Base-by-base conservation (phyloP, 2,797 vertebrate species). In the Lophura swinhoii region DNA sequence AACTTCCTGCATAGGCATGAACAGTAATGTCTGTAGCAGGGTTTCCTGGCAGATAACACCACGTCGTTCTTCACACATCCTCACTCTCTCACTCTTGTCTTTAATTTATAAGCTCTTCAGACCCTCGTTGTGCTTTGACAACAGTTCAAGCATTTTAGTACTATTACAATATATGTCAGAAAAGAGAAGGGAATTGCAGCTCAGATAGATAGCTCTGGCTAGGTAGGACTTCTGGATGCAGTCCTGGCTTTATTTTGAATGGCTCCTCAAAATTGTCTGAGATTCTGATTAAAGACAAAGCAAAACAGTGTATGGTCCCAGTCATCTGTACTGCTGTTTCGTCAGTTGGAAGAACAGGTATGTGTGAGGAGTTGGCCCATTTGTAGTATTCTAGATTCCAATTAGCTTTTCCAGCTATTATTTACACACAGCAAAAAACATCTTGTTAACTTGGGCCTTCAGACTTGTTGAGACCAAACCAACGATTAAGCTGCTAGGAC, bases 31-130 rank as follows among this genome's bases (percentile, higher is more conserved):
- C 69, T 77, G 26, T 80, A 91, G 72, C 77, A 62, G 74, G 10
- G 26, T 89, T 89, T 87, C 59, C 49, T 92, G 62, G 58, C 62
- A 77, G 62, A 87, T 90, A 90, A 84, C 43, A 76, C 58, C 56
- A 74, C 2, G 0, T 94, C 63, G 69, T 86, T 87, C 63, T 91
- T 92, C 73, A 85, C 33, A 70, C 63, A 28, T 91, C 37, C 29
- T 87, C n/a, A 33, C 22, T 41, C 73, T 79, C 29, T 88, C 16
- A 53, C 77, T 93, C 31, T 48, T 12, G 64, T 64, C 62, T 89
- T 69, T 60, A 84, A 39, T 37, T 74, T 88, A 33, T 37, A 84
- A 84, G 31, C 51, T n/a, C 35, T 81, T 71, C 55, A 80, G 26
- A n/a, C 21, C 29, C 22, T 87, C 29, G 8, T 67, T 76, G 59